Evolutionary conservation across 2,113 vertebrate genomes (phyloP).

Genomic region (Ahaetulla prasina): DNA sequence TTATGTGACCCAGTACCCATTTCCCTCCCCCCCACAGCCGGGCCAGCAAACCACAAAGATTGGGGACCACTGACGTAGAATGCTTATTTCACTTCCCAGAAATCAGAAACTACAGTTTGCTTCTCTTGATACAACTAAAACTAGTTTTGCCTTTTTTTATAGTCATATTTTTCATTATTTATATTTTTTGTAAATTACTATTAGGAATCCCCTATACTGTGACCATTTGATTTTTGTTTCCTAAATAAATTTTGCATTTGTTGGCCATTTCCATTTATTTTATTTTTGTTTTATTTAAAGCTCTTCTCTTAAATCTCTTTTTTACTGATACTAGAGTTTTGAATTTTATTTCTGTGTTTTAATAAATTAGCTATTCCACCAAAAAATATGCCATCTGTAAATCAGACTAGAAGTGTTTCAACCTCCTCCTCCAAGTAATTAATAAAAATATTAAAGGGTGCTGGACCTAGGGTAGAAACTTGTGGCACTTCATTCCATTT

Average conservation of each 20-base stretch:
- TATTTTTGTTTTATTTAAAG: neutral
- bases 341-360: neutral
- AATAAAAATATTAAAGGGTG: neutral
- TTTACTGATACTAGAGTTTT: neutral
- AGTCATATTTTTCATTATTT: neutral
- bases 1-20: too few relatives aligned
- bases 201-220: neutral
- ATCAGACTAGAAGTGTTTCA: neutral
- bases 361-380: neutral
- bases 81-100: neutral
- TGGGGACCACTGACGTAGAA: neutral
- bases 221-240: neutral
- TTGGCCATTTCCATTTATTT: neutral
- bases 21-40: too few relatives aligned
- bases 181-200: neutral
- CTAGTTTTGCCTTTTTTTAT: neutral
- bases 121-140: neutral
- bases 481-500: neutral
- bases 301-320: neutral
- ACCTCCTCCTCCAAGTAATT: neutral
- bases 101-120: neutral
- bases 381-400: neutral
- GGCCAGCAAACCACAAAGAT: too few relatives aligned
- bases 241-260: neutral
- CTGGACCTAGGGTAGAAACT: neutral